These are phyloP conservation scores for Xiphydria camelus DNA, from an alignment of 2,888 invertebrate genomes.

Conservation along the genomic window DNA sequence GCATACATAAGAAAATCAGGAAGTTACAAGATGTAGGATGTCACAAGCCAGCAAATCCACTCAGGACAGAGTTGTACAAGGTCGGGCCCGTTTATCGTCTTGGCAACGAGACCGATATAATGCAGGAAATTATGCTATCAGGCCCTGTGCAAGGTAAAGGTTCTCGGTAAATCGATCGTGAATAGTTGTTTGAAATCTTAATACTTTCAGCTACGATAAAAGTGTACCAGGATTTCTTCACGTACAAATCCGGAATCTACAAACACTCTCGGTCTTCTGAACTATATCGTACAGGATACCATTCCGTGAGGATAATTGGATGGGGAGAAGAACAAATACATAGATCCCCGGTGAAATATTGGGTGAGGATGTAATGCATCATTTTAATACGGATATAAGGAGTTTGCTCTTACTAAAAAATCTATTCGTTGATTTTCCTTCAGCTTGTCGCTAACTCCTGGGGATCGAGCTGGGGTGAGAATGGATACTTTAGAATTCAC, in stretches of 20 bases:
- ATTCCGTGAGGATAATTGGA: constrained; percentile 89
- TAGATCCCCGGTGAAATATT: constrained; percentile 76
- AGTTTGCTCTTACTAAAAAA: constrained; percentile 8
- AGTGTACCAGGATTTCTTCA: constrained; percentile 91
- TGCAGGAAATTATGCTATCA: constrained; percentile 86
- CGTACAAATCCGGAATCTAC: constrained; percentile 86
- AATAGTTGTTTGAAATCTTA: neutral
- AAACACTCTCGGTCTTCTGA: constrained; percentile 64
- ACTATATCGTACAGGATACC: constrained; percentile 67
- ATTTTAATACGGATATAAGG: neutral
- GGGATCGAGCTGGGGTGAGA: constrained; percentile 90
- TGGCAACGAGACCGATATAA: constrained; percentile 79
- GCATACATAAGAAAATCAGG: constrained; percentile 60
- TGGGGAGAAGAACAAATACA: constrained; percentile 96
- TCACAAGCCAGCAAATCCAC: constrained; percentile 54
- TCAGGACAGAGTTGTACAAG: constrained; percentile 68
- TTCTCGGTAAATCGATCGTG: neutral
- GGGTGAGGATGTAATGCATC: constrained; percentile 69
- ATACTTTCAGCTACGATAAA: constrained; percentile 76
- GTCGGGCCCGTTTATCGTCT: constrained; percentile 79
- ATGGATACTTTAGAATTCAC: constrained; percentile 85
- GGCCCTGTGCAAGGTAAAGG: constrained; percentile 93
- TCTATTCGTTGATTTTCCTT: constrained; percentile 31
- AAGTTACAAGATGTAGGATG: constrained; percentile 64
- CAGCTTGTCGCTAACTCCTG: constrained; percentile 94